A percentile compares a stretch with the other conserved stretches of the same genome.
Evolutionary conservation across 2,888 invertebrate genomes (phyloP).

Genomic region (Sabellastarte sp.): DNA sequence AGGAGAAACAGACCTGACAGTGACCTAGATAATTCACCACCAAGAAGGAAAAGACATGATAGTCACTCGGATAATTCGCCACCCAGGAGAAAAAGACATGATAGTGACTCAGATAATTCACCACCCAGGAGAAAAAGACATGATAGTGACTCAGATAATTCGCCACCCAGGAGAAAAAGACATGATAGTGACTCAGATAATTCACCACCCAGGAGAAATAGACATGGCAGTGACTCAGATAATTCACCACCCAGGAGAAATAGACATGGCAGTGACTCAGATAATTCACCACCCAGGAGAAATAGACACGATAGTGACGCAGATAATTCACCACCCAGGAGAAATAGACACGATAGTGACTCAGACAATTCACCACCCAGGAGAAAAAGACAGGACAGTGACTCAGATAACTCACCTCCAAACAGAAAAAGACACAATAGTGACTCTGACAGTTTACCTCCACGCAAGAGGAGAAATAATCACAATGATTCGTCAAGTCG

Average conservation of each 20-base stretch:
- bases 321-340: conserved; percentile 37
- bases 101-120: conserved; percentile 35
- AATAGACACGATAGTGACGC: conserved; percentile 36
- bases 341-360: conserved; percentile 24
- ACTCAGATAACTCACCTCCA: conserved; percentile 39
- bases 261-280: conserved; percentile 29
- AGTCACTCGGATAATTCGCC: conserved; percentile 42
- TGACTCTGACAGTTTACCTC: conserved; percentile 36
- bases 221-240: conserved; percentile 40
- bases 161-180: conserved; percentile 20
- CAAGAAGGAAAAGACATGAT: conserved; percentile 31
- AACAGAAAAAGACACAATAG: conserved; percentile 12
- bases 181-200: conserved; percentile 27
- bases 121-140: conserved; percentile 28
- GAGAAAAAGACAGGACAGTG: conserved; percentile 31
- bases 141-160: conserved; percentile 41
- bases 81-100: conserved; percentile 29
- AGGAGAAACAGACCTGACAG: conserved; percentile 41
- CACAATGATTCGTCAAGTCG: conserved; percentile 29
- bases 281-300: conserved; percentile 38
- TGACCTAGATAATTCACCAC: conserved; percentile 43
- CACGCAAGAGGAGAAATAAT: conserved; percentile 27
- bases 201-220: conserved; percentile 31
- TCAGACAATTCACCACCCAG: conserved; percentile 36
- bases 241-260: conserved; percentile 28